phyloP scores from a whole-genome alignment of 2,888 invertebrate species.

The Euproctis similis region DNA sequence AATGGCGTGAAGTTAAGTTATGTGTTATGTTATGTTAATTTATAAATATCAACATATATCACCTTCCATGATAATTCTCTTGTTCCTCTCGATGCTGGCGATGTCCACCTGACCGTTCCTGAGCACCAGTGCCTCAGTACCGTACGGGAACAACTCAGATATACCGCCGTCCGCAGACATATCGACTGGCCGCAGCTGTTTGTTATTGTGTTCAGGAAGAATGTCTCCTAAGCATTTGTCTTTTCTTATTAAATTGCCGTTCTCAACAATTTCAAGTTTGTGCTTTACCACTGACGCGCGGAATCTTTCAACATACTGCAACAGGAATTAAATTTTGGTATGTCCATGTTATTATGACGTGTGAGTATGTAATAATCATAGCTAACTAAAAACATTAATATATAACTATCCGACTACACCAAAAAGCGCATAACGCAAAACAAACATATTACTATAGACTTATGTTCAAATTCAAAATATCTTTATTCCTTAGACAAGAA shows the following conservation, averaged over 20 bases:
- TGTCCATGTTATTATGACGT: background rate
- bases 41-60: too few species aligned
- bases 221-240: conserved; percentile 36
- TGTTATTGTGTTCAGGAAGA: conserved; percentile 38
- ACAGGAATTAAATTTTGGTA: background rate
- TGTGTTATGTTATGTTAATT: too few species aligned
- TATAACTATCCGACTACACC: too few species aligned
- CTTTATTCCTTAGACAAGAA: too few species aligned
- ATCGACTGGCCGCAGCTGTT: conserved; percentile 3
- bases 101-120: conserved; percentile 43
- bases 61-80: conserved; percentile 40
- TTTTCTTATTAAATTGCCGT: conserved; percentile 38
- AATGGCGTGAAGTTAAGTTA: too few species aligned
- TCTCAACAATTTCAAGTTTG: conserved; percentile 40
- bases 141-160: conserved; percentile 49
- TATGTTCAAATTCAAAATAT: too few species aligned
- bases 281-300: conserved; percentile 42
- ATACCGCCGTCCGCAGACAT: conserved; percentile 10
- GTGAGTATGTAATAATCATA: background rate
- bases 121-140: conserved; percentile 24
- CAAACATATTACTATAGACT: too few species aligned
- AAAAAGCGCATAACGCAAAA: too few species aligned
- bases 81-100: conserved; percentile 56
- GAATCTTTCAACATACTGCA: conserved; percentile 56
- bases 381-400: too few species aligned